These are phyloP conservation scores for Promerops cafer DNA, from an alignment of 2,113 vertebrate species.

Conservation along the genomic window DNA sequence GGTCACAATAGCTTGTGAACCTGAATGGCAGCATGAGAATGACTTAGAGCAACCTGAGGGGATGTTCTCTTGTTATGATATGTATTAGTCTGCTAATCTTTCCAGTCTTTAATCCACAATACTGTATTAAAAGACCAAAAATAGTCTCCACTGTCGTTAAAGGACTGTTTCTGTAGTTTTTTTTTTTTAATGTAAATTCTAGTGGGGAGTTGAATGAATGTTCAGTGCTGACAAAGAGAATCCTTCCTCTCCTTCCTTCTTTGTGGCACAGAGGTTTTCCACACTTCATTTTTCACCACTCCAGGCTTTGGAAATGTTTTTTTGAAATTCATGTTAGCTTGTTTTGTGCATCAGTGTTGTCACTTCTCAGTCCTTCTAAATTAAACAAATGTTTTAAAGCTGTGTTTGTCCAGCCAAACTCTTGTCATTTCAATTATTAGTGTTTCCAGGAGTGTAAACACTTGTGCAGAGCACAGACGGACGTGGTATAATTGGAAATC, in stretches of 20 bases:
- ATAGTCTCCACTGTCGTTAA: not conserved
- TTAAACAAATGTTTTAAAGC: constrained; percentile 42
- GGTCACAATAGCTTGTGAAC: not conserved
- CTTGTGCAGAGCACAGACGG: not conserved
- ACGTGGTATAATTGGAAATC: not conserved
- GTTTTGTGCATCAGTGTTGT: not conserved
- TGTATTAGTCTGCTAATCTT: constrained; percentile 5
- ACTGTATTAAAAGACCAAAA: not conserved
- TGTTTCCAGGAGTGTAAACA: not conserved
- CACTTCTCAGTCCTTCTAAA: not conserved
- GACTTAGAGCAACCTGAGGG: not conserved
- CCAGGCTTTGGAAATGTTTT: not conserved
- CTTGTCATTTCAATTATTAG: constrained; percentile 8
- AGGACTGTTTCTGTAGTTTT: not conserved
- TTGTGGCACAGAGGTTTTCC: not conserved
- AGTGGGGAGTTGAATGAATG: not conserved
- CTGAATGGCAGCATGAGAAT: not conserved
- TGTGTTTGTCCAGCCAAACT: constrained; percentile 22
- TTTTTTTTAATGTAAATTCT: not conserved
- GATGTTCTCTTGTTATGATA: not conserved
- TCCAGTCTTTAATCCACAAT: not conserved
- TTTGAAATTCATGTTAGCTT: not conserved
- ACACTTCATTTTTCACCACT: not conserved
- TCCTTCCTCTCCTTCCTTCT: not conserved
- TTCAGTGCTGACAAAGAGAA: not conserved